phyloP scores from a whole-genome alignment of 2,113 vertebrate genomes.

The Semnopithecus entellus region DNA sequence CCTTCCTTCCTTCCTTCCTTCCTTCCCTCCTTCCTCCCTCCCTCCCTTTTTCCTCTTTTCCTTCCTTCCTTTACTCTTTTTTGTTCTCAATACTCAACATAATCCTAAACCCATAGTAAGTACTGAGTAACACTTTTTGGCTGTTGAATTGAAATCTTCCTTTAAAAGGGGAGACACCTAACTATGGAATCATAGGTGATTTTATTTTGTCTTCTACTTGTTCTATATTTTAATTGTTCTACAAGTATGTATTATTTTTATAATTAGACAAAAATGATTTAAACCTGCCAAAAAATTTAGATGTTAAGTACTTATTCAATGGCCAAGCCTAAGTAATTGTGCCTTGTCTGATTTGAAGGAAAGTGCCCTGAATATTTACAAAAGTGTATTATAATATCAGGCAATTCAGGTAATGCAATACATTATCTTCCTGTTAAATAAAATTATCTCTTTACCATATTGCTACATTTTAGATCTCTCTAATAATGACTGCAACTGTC shows the following conservation, averaged over 20 bases:
- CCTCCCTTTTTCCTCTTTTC: too few species aligned
- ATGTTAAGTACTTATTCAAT: not conserved
- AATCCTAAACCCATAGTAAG: not conserved
- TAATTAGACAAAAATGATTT: not conserved
- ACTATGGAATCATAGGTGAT: not conserved
- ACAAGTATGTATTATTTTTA: not conserved
- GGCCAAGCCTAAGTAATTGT: not conserved
- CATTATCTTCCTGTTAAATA: not conserved
- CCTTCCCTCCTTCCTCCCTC: fast-evolving
- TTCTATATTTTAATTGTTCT: not conserved
- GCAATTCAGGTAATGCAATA: not conserved
- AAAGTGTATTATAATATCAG: not conserved
- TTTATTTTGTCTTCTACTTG: not conserved
- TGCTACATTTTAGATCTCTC: not conserved
- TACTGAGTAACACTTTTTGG: not conserved
- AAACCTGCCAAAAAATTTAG: not conserved
- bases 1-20: too few species aligned
- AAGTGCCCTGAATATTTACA: not conserved
- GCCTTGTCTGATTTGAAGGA: not conserved
- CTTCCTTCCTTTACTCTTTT: not conserved
- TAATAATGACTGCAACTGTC: not conserved
- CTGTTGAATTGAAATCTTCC: not conserved
- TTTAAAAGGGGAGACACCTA: not conserved
- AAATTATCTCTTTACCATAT: not conserved
- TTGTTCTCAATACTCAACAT: not conserved